Evolutionary conservation across 2,113 vertebrate species (phyloP).

Genomic region (Nycticebus coucang): DNA sequence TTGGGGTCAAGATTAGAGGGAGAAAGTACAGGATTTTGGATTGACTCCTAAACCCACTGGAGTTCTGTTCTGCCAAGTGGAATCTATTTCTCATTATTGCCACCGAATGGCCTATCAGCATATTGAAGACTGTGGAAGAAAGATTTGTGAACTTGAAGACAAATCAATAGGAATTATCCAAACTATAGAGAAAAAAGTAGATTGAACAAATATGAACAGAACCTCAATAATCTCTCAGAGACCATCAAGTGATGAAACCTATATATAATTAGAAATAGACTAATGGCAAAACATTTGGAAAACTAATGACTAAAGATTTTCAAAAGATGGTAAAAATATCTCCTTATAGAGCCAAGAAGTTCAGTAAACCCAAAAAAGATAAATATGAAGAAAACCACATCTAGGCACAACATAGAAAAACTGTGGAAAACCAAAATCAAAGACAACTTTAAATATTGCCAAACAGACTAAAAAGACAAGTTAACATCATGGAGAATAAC

Average conservation of each 20-base stretch:
- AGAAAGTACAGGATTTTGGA: not conserved
- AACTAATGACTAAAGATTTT: not conserved
- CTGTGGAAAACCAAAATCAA: not conserved
- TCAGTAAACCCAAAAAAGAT: not conserved
- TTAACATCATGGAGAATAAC: too few species aligned
- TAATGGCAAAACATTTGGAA: not conserved
- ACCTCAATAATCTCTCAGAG: not conserved
- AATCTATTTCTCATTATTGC: not conserved
- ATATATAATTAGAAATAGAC: not conserved
- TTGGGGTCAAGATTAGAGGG: not conserved
- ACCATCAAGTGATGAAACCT: not conserved
- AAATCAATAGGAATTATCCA: not conserved
- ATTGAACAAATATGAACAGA: not conserved
- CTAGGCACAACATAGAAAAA: not conserved
- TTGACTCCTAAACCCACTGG: not conserved
- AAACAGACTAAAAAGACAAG: not conserved
- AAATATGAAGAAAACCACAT: not conserved
- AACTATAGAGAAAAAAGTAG: not conserved
- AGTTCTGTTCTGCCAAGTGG: not conserved
- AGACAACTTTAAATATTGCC: not conserved
- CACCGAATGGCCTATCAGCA: not conserved
- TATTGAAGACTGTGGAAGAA: not conserved
- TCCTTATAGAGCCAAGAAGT: not conserved
- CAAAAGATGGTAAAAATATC: not conserved
- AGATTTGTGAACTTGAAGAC: not conserved